Evolutionary conservation across 2,113 vertebrate genomes (phyloP), one percentile per base, ranked within the genome.

Genomic region (Lasiurus borealis): DNA sequence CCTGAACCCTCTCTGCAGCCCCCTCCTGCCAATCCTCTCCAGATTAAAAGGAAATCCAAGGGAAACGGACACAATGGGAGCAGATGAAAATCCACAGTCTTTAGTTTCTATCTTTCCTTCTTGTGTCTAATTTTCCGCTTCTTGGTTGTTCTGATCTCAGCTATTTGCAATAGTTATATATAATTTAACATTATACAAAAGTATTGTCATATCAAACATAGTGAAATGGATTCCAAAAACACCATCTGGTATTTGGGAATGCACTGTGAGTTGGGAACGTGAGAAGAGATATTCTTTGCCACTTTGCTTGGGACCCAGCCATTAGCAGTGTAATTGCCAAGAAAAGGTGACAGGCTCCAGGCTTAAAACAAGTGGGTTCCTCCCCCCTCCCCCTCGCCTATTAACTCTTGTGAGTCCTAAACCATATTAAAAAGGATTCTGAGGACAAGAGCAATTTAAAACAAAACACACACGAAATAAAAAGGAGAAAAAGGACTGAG

Each of bases 201-300:
- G 99, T 98, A 98, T 99, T 99, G 99, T 98, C 98, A 98, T 99
- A 98, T 98, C 98, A 98, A 98, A 99, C 98, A 98, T 98, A 98
- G 98, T 99, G 98, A 99, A 99, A 99, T 98, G 98, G 98, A 98
- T 99, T 99, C 99, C 99, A 99, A 99, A 99, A 99, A 99, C 98
- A 98, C 99, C 99, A 99, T 99, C 99, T 99, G 99, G 98, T 99
- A 98, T 99, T 99, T 99, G 98, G 98, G 98, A 99, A 98, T 98
- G 98, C 98, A 98, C 98, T 98, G 98, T 98, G 98, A 98, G 98
- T 98, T 98, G 98, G 98, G 98, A 99, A 99, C 98, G 98, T 99
- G 98, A 99, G 99, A 99, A 99, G 98, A 98, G 98, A 99, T 99
- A 98, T 98, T 98, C 98, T 99, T 98, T 98, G 98, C 99, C 98